Evolutionary conservation across 2,797 vertebrate genomes (phyloP).

Genomic region (Thunnus albacares): DNA sequence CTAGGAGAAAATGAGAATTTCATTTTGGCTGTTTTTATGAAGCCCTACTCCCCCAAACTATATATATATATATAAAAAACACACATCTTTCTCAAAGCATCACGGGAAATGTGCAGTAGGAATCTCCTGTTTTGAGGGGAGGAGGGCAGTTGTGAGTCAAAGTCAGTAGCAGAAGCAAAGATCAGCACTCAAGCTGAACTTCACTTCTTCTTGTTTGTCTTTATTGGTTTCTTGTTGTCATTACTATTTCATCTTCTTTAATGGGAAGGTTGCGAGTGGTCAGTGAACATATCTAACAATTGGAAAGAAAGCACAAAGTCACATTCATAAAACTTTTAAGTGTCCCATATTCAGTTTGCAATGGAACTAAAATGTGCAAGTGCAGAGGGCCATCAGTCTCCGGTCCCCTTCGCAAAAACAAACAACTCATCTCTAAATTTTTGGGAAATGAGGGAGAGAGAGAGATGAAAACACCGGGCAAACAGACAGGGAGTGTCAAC

Average conservation of each 20-base stretch:
- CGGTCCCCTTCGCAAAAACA: not conserved
- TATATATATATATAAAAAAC: conserved; percentile 43
- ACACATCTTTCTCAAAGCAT: conserved; percentile 50
- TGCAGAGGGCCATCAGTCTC: conserved; percentile 21
- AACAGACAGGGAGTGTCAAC: conserved; percentile 12
- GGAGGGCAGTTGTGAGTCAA: not conserved
- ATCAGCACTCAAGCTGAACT: conserved; percentile 49
- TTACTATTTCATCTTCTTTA: conserved; percentile 70
- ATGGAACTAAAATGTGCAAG: conserved; percentile 14
- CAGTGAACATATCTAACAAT: conserved; percentile 28
- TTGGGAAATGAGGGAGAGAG: conserved; percentile 19
- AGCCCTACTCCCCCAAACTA: conserved; percentile 47
- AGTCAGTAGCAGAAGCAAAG: not conserved
- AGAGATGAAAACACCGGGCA: not conserved
- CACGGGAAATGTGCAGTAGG: conserved; percentile 51
- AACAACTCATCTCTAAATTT: conserved; percentile 22
- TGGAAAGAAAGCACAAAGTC: conserved; percentile 31
- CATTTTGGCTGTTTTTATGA: conserved; percentile 72
- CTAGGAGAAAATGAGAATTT: conserved; percentile 75
- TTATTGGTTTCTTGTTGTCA: conserved; percentile 63
- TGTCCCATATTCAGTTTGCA: conserved; percentile 37
- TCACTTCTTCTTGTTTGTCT: conserved; percentile 29
- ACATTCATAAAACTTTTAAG: conserved; percentile 61
- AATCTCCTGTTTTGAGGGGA: conserved; percentile 3
- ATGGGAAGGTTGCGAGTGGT: conserved; percentile 50